Base-by-base conservation (phyloP, 1,140 invertebrate genomes). In the Cheumatopsyche charites region DNA sequence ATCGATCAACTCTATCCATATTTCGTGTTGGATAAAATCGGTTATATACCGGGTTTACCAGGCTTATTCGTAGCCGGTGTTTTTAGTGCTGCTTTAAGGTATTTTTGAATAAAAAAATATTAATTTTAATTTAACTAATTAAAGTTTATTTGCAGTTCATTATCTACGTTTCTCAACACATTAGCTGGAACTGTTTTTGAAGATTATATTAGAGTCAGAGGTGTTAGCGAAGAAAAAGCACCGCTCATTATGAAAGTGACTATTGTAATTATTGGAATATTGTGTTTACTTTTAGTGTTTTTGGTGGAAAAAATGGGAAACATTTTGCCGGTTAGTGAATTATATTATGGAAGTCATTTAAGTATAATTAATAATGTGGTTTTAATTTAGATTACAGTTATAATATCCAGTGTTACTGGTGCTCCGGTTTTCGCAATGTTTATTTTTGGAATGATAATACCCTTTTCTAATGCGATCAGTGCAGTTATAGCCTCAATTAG, bases 101-200 rank as follows among this genome's bases (percentile, higher is more conserved):
- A 72, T 70, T 29, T 58, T 45, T n/a, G n/a, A n/a, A n/a, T n/a
- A 23, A 47, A 11, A 9, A 13, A 63, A 63, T 15, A 1, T 36
- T 4, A 13, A 58, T 25, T n/a, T 23, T 49, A n/a, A n/a, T n/a
- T n/a, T n/a, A n/a, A n/a, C 89, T 90, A 0, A 49, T 67, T 49
- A 49, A 49, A 15, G 11, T 23, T 7, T 42, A 36, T 47, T 19
- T 91, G 23, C 55, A 75, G 74, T 41, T 62, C 92, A 0, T 83
- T 94, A 1, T 93, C 92, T 1, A 93, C 92, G 23, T 91, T 91
- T 36, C 81, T 94, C 1, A 94, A 94, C 77, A 92, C 91, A 1
- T 85, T 94, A 81, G 89, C 92, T 1, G 92, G 92, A 36, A 89
- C 93, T 42, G 90, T 94, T 68, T 83, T 92, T 23, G 85, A 92